Base-by-base conservation (phyloP, 2,113 vertebrate genomes). In the Corydoras sp. region DNA sequence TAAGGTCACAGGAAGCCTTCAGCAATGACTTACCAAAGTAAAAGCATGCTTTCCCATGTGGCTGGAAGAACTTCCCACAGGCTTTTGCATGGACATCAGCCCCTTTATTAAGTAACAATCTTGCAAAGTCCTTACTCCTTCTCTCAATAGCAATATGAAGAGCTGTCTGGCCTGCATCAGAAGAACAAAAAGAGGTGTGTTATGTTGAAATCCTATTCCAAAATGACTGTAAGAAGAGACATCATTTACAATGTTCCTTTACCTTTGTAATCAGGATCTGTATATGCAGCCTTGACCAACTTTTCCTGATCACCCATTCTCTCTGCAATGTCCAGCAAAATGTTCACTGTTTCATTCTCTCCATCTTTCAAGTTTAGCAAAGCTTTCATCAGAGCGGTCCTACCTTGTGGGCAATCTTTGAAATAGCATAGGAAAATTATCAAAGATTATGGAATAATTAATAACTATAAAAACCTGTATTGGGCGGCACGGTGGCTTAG, bases 81-180 rank as follows among this genome's bases (percentile, higher is more conserved):
- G 95, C 97, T 54, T 81, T 93, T 51, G 91, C 90, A 51, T 98
- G 92, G 73, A 99, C 92, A 0, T 98, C 81, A 8, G 96, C 94
- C 71, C 92, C 92, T 0, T 95, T 93, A 71, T 92, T 89, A 81
- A 99, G 85, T 82, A 99, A 83, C 11, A 98, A 89, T 50, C 90
- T 81, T 74, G 94, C 93, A 69, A 92, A 88, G 9, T 73, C 78
- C 74, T 91, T 74, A 77, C 93, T 97, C 62, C 97, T 91, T 79
- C 97, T 93, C 86, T 99, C 97, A 0, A 97, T 95, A 75, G 96
- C 95, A 0, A 98, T 92, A 70, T 98, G 96, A 35, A 99, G 90
- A 0, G 96, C 94, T 0, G 97, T 95, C 86, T 98, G 96, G 55
- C 96, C 95, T 96, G 69, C 10, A 73, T 3, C 65, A 58, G 29